A percentile compares a stretch with the other conserved stretches of the same genome.
These are phyloP conservation scores for Malaclemys terrapin DNA, from an alignment of 2,113 vertebrate species.

Conservation along the genomic window DNA sequence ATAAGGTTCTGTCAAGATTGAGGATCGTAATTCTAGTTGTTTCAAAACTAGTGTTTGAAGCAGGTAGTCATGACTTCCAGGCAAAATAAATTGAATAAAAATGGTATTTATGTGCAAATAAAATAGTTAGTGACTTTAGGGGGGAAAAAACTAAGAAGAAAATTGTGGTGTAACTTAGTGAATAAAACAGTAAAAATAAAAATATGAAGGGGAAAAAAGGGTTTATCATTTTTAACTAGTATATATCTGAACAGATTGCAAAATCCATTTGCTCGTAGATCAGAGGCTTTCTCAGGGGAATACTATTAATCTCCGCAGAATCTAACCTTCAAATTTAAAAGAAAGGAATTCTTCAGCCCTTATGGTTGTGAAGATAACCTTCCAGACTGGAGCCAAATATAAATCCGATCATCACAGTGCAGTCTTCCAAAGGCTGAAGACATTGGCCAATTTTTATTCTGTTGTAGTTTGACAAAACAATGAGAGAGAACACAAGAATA, in stretches of 20 bases:
- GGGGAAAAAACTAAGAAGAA: background rate
- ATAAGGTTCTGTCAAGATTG: background rate
- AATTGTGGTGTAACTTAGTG: background rate
- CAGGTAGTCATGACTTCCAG: background rate
- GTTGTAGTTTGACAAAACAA: background rate
- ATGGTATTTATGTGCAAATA: background rate
- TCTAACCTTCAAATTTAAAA: background rate
- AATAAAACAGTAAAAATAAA: background rate
- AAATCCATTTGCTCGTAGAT: background rate
- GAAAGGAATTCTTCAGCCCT: background rate
- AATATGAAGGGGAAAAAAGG: background rate
- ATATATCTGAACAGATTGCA: background rate
- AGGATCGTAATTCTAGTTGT: background rate
- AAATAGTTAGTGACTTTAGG: background rate
- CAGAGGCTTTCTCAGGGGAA: background rate
- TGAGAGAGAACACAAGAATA: background rate
- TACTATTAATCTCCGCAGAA: fast-evolving
- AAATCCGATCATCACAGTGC: background rate
- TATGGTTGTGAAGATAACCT: background rate
- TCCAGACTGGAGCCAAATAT: background rate
- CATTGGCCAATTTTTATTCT: background rate
- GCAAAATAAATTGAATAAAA: background rate
- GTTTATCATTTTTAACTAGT: background rate
- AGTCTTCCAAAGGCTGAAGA: background rate
- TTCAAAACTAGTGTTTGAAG: background rate